A percentile compares a stretch with the other conserved stretches of the same genome.
phyloP scores from a whole-genome alignment of 2,113 vertebrate genomes.

The Motacilla tschutschensis region DNA sequence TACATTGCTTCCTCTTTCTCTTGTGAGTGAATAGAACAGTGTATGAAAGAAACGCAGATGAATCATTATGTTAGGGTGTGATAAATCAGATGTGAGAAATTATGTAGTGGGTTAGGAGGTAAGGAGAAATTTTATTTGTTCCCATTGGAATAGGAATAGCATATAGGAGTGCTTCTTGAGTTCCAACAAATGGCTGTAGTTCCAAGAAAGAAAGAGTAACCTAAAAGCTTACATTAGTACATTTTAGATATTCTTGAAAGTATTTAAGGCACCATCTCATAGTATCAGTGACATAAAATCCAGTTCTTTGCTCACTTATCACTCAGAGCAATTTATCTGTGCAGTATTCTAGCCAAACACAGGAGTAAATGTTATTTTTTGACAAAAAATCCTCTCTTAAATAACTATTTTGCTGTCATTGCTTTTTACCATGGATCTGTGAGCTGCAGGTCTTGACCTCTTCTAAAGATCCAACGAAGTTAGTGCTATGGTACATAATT shows the following conservation, averaged over 20 bases:
- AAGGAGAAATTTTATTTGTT: background rate
- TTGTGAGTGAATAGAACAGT: background rate
- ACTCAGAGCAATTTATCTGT: background rate
- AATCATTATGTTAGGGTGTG: background rate
- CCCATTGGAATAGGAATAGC: background rate
- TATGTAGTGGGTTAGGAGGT: background rate
- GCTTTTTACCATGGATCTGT: background rate
- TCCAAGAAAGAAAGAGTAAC: background rate
- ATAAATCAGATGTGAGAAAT: constrained; percentile 3
- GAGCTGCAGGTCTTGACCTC: background rate
- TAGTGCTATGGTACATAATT: constrained; percentile 36
- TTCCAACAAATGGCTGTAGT: background rate
- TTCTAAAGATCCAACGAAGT: background rate
- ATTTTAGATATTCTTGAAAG: background rate
- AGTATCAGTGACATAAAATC: background rate
- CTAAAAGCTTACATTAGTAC: background rate
- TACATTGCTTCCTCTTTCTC: background rate
- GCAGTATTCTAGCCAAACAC: background rate
- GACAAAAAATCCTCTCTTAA: background rate
- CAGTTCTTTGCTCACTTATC: background rate
- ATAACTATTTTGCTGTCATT: background rate
- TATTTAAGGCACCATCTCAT: background rate
- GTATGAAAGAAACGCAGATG: background rate
- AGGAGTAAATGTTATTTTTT: background rate
- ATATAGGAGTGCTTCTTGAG: background rate